These are phyloP conservation scores for Habrosyne pyritoides DNA, from an alignment of 2,888 invertebrate genomes.

Conservation along the genomic window DNA sequence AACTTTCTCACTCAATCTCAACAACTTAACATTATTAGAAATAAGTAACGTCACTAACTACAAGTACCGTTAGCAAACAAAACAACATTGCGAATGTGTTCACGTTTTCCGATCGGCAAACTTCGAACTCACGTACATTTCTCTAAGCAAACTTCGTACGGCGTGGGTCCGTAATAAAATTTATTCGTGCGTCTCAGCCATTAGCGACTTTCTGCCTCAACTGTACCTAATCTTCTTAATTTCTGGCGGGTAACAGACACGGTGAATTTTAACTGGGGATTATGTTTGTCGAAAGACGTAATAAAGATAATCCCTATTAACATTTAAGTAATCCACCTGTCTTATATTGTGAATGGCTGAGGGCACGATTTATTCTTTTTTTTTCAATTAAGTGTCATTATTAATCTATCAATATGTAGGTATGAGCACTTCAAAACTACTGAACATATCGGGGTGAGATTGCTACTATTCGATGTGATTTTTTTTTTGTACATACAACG, in stretches of 20 bases:
- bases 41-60: constrained; percentile 9
- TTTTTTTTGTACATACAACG: too few species aligned
- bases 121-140: constrained; percentile 46
- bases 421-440: too few species aligned
- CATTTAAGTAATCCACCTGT: constrained; percentile 6
- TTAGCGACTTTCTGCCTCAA: constrained; percentile 34
- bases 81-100: constrained; percentile 37
- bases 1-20: constrained; percentile 13
- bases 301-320: constrained; percentile 14
- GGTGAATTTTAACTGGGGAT: constrained; percentile 23
- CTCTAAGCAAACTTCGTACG: constrained; percentile 18
- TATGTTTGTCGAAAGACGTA: constrained; percentile 19
- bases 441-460: too few species aligned
- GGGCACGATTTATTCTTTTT: background rate
- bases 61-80: constrained; percentile 26
- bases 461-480: too few species aligned
- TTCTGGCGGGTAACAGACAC: constrained; percentile 19
- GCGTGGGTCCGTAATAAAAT: constrained; percentile 34
- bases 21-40: constrained; percentile 16
- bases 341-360: background rate
- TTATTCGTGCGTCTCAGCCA: constrained; percentile 35
- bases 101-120: constrained; percentile 41
- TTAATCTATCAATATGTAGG: too few species aligned
- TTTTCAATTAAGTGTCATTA: too few species aligned
- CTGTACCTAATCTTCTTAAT: constrained; percentile 36